Base-by-base conservation (phyloP, 2,113 vertebrate genomes). In the Excalfactoria chinensis region DNA sequence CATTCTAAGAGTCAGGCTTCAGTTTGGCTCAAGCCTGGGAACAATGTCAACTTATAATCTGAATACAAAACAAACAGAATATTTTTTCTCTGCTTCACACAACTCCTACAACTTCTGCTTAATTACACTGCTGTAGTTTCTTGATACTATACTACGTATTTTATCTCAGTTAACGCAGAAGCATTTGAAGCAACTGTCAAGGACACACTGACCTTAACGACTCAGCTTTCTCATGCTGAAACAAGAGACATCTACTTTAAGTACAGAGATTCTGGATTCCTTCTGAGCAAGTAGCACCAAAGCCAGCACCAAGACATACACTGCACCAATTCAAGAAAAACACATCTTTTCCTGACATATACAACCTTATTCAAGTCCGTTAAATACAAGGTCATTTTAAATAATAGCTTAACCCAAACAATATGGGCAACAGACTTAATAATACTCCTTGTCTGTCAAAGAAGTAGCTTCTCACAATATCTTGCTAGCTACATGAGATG, bases 151-250 rank as follows among this genome's bases (percentile, higher is more conserved):
- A 48, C 3, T 41, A 48, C 3, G 5, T 34, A 66, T 58, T 85
- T 96, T 94, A 94, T 93, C 84, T 93, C 49, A 58, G 55, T 81
- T 76, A 82, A 84, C 7, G 22, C 89, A 95, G 62, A 89, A 90
- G 40, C 59, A 68, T 49, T 88, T 81, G 60, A 90, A 95, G 56
- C 53, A 95, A 92, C 80, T 0, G 3, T 56, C 86, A 95, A 94
- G 88, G 88, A 63, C 81, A 87, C 25, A 2, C 4, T 26, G 88
- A 90, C 71, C 85, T 86, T 75, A 73, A 37, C 63, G 74, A 53
- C 4, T 4, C 48, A 62, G 28, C 59, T 82, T 90, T 59, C 77
- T 90, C 63, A 37, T 19, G 12, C 70, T 70, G 70, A 66, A 34
- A 72, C 37, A 79, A 77, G 58, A 81, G 51, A 79, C 63, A 82